Evolutionary conservation across 2,797 vertebrate genomes (phyloP).

Genomic region (Chiroxiphia lanceolata): DNA sequence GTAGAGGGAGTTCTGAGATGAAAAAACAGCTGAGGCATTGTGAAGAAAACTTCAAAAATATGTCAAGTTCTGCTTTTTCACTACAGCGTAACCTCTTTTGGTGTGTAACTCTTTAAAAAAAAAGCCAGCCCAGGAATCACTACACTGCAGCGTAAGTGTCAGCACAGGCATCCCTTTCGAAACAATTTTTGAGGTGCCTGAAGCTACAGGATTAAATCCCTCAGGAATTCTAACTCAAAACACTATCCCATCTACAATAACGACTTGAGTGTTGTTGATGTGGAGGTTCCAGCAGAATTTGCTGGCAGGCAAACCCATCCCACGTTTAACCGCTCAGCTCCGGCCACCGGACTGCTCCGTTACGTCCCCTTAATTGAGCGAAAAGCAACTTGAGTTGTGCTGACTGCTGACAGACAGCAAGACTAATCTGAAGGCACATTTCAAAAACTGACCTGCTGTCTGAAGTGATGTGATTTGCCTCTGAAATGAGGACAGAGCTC

Average conservation of each 20-base stretch:
- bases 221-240: background rate
- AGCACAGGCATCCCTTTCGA: background rate
- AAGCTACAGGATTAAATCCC: background rate
- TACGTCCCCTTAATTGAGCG: background rate
- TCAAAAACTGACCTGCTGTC: background rate
- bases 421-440: background rate
- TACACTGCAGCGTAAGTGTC: background rate
- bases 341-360: accelerated
- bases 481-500: background rate
- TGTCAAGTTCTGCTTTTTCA: background rate
- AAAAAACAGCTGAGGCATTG: background rate
- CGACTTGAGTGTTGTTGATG: background rate
- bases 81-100: background rate
- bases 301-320: background rate
- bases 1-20: background rate
- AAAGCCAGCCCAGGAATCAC: background rate
- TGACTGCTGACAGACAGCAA: background rate
- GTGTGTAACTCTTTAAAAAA: background rate
- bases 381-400: background rate
- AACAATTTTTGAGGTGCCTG: background rate
- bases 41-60: background rate
- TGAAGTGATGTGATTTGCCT: background rate
- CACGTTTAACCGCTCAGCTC: background rate
- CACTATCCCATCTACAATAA: background rate
- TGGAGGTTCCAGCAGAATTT: background rate